These are phyloP conservation scores for Lepilemur ruficaudatus DNA, from an alignment of 2,797 vertebrate genomes.

Conservation along the genomic window DNA sequence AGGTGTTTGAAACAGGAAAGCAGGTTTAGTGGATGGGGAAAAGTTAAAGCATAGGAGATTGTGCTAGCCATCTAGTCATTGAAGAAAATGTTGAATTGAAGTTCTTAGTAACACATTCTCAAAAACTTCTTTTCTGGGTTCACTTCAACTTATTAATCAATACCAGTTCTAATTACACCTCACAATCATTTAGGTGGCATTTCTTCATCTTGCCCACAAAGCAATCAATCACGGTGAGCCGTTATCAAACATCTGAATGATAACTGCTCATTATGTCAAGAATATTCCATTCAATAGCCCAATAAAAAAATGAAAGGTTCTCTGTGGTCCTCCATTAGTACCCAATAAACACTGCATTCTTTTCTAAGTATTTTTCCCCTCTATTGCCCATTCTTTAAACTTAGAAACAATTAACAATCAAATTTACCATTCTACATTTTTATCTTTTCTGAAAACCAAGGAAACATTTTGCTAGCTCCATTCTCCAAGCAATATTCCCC, in stretches of 20 bases:
- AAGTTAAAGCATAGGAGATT: background rate
- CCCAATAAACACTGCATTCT: background rate
- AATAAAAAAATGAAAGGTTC: background rate
- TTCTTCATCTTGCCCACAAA: background rate
- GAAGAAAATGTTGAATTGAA: background rate
- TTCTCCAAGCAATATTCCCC: background rate
- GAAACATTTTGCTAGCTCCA: background rate
- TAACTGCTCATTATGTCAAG: background rate
- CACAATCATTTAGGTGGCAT: background rate
- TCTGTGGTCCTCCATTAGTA: background rate
- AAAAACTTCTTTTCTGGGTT: background rate
- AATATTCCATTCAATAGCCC: background rate
- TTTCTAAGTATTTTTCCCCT: conserved; percentile 1
- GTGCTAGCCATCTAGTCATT: background rate
- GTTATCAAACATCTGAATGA: background rate
- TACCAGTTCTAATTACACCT: background rate
- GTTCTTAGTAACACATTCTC: background rate
- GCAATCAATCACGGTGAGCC: background rate
- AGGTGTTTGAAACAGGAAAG: background rate
- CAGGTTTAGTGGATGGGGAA: background rate
- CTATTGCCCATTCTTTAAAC: background rate
- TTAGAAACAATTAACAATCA: background rate
- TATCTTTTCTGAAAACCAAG: background rate
- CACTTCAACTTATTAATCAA: background rate
- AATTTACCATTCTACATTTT: background rate